phyloP scores from a whole-genome alignment of 2,888 invertebrate genomes.

The Macaria liturata region DNA sequence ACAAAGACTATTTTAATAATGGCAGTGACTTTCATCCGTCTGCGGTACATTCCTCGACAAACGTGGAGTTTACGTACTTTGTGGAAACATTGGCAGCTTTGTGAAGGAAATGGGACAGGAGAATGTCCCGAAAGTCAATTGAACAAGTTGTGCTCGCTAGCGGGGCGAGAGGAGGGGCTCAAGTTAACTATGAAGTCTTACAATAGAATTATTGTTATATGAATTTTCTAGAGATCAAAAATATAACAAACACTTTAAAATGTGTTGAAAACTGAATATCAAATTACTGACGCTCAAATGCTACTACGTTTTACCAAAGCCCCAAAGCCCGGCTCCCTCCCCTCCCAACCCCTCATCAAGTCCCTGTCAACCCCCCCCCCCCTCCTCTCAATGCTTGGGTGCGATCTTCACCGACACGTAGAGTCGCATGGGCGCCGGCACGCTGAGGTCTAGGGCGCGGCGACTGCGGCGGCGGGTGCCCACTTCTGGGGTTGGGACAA shows the following conservation, averaged over 20 bases:
- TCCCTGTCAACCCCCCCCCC: not conserved
- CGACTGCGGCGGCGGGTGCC: conserved; percentile 38
- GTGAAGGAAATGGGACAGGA: conserved; percentile 10
- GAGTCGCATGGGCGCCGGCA: conserved; percentile 63
- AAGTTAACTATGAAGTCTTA: too few species aligned
- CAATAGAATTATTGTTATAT: too few species aligned
- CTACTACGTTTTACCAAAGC: not conserved
- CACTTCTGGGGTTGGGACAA: conserved; percentile 51
- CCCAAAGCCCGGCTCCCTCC: not conserved
- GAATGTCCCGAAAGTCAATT: conserved; percentile 15
- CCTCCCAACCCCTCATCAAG: not conserved
- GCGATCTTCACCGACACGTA: conserved; percentile 67
- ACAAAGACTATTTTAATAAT: conserved; percentile 31
- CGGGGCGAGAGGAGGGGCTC: not conserved
- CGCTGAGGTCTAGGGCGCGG: conserved; percentile 39
- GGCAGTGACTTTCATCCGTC: conserved; percentile 38
- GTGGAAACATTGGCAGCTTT: conserved; percentile 14
- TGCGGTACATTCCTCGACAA: conserved; percentile 11
- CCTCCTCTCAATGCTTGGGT: conserved; percentile 47
- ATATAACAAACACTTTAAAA: too few species aligned
- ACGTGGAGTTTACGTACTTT: not conserved
- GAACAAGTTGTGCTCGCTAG: conserved; percentile 24
- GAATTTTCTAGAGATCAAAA: too few species aligned
- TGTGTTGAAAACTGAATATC: too few species aligned
- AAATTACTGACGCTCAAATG: too few species aligned